A percentile compares a stretch with the other conserved stretches of the same genome.
These are phyloP conservation scores for Sebastes reedi DNA, from an alignment of 2,797 vertebrate species.

Conservation along the genomic window DNA sequence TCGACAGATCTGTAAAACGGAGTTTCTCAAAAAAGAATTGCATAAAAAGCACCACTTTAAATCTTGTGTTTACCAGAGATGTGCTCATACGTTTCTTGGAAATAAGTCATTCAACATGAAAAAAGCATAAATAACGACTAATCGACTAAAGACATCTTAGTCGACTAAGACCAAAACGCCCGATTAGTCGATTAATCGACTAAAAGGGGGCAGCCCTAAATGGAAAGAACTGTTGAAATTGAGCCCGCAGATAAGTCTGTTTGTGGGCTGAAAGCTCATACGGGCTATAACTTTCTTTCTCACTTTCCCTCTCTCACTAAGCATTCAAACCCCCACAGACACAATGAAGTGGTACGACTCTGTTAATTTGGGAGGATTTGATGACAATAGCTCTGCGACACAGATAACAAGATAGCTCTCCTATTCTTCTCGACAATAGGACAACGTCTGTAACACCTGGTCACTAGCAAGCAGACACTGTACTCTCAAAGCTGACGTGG, in stretches of 20 bases:
- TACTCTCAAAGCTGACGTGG: not conserved
- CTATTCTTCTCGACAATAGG: conserved; percentile 11
- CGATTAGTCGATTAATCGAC: no score
- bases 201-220: no score
- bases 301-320: conserved; percentile 14
- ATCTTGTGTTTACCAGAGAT: no score
- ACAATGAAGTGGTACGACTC: conserved; percentile 8
- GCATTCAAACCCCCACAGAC: not conserved
- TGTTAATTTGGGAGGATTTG: conserved; percentile 40
- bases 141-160: no score
- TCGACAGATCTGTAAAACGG: no score
- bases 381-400: conserved; percentile 33
- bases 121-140: no score
- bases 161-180: no score
- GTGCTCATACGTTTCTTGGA: no score
- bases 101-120: no score
- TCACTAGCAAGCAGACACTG: not conserved
- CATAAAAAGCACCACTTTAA: no score
- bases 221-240: not conserved
- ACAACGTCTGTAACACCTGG: not conserved
- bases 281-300: not conserved
- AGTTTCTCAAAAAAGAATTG: no score
- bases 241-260: not conserved
- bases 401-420: conserved; percentile 32
- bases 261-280: not conserved